Conservation (phyloP, 2,888 invertebrate genomes). For the Leptinotarsa rubiginosa region DNA sequence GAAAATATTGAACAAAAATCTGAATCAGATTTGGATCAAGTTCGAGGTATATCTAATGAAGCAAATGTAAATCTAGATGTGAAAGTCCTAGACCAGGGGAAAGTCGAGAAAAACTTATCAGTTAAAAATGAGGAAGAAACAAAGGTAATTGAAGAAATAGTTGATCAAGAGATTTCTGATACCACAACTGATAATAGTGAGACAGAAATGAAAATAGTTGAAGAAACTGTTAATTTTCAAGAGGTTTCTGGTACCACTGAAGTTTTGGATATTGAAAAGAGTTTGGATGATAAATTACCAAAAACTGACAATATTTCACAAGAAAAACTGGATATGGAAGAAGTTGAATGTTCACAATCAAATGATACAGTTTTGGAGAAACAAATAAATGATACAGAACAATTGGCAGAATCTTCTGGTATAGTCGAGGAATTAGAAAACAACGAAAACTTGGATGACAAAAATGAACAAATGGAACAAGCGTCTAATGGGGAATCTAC, state of each 20-base stretch:
- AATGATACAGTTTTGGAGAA: not conserved
- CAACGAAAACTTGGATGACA: not conserved
- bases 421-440: not conserved
- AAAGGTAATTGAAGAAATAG: too few species aligned
- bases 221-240: not conserved
- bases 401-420: constrained; percentile 4
- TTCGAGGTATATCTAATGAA: too few species aligned
- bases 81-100: too few species aligned
- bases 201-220: not conserved
- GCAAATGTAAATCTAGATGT: too few species aligned
- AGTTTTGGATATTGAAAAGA: not conserved
- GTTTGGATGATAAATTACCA: not conserved
- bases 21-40: too few species aligned
- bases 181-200: too few species aligned
- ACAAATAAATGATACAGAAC: not conserved
- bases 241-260: not conserved
- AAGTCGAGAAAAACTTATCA: too few species aligned
- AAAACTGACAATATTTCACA: constrained; percentile 1
- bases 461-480: constrained; percentile 16
- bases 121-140: too few species aligned
- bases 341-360: not conserved
- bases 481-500: not conserved
- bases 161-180: too few species aligned
- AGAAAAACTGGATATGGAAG: not conserved
- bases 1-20: too few species aligned